Percentiles rank a stretch among this genome's conserved stretches.
Conservation (phyloP, 2,113 vertebrate species). For the Podarcis cretensis region DNA sequence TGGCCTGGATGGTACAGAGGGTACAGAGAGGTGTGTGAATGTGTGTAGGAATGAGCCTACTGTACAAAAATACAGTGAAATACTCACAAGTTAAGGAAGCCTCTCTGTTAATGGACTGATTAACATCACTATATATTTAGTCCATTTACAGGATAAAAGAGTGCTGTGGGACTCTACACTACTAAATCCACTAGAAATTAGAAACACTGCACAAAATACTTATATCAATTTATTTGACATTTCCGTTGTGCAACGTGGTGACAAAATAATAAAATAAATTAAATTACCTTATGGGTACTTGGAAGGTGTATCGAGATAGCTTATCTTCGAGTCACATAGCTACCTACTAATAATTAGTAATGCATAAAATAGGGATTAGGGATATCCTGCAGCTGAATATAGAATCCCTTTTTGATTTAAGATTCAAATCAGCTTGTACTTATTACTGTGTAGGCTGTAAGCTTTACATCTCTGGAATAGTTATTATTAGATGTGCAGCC, state of each 20-base stretch:
- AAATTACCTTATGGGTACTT: constrained; percentile 12
- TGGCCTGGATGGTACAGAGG: no score
- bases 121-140: neutral
- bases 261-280: neutral
- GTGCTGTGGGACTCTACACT: neutral
- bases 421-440: constrained; percentile 24
- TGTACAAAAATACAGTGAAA: neutral
- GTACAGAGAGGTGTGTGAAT: neutral
- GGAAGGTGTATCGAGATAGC: constrained; percentile 8
- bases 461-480: neutral
- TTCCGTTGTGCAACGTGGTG: neutral
- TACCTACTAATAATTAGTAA: constrained; percentile 34
- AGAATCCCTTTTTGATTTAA: constrained; percentile 1
- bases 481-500: neutral
- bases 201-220: neutral
- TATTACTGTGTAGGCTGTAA: constrained; percentile 12
- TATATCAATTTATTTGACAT: neutral
- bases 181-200: neutral
- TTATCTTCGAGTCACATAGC: constrained; percentile 29
- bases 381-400: constrained; percentile 15
- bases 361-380: constrained; percentile 22
- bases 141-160: neutral
- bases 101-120: neutral
- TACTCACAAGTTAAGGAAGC: neutral
- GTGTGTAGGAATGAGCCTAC: no score